Evolutionary conservation across 1,140 invertebrate genomes (phyloP), one percentile per base, ranked within the genome.

Genomic region (Pseudomyrmex sp.): DNA sequence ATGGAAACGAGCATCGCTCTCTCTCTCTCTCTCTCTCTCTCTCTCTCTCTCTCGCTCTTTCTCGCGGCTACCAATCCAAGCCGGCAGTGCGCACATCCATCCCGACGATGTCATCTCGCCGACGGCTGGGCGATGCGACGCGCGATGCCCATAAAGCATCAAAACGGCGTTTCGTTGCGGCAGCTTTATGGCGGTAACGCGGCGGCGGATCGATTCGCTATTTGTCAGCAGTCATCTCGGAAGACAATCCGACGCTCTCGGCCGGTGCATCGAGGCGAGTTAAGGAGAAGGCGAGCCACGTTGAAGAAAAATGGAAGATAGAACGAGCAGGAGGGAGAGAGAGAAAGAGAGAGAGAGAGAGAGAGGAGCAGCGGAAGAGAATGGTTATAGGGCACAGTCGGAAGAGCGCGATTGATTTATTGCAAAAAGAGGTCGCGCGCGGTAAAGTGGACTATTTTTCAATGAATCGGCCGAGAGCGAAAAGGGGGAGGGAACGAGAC

Each of bases 391-490:
- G 10, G 61, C 61, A 46, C 23, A 70, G 61, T 26, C 68, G 80
- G 61, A 86, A 77, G 84, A 73, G 63, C 66, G 68, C 82, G 86
- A 88, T 88, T 88, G 87, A 88, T 88, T 88, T 87, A 88, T 85
- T 73, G 83, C 80, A 88, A 88, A 87, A 88, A 82, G 87, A 88
- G 83, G 61, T 82, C 82, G 65, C 70, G 83, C 85, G 65, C 70
- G 76, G 86, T 88, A 88, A 35, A 88, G 86, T 88, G 86, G 86
- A 79, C 83, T 82, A 88, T 88, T 88, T 88, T 88, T 88, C 87
- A 88, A 88, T 85, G 76, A 77, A 58, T 54, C 50, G 56, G 7
- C 13, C 50, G 63, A 74, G 68, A 61, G 23, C 10, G 50, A 50
- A 23, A 56, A 54, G 66, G 70, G 66, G 35, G 75, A 69, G 56